Evolutionary conservation across 2,113 vertebrate genomes (phyloP).

Genomic region (Actinemys pallida): DNA sequence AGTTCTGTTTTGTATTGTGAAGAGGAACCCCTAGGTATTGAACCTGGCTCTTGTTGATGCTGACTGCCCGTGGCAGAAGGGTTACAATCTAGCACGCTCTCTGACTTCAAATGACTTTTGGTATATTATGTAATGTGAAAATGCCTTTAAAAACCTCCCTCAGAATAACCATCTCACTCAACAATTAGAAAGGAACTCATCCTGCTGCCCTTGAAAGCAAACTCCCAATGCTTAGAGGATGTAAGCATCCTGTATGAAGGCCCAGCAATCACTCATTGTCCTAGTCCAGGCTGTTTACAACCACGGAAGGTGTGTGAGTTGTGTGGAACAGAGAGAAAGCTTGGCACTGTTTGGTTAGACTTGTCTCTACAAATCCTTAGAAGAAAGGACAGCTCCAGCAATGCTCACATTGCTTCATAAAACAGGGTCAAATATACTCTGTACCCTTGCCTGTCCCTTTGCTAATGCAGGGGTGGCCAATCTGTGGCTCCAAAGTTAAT

Average conservation of each 20-base stretch:
- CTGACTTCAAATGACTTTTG: background rate
- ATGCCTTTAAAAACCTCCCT: background rate
- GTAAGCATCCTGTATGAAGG: background rate
- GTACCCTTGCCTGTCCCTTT: background rate
- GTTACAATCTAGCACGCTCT: background rate
- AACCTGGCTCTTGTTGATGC: background rate
- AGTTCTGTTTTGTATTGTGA: background rate
- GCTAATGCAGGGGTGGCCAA: background rate
- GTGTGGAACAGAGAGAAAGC: background rate
- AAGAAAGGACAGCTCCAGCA: background rate
- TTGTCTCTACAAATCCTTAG: background rate
- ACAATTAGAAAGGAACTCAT: background rate
- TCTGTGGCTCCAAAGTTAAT: no score
- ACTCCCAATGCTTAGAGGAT: background rate
- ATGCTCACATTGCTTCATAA: background rate
- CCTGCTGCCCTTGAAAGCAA: rapidly evolving
- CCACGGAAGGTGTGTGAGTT: background rate
- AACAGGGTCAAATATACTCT: background rate
- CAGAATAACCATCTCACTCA: background rate
- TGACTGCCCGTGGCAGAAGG: background rate
- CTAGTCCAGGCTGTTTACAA: background rate
- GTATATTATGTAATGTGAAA: background rate
- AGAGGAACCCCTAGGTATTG: background rate
- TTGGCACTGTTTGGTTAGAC: background rate
- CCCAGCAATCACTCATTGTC: background rate